Evolutionary conservation across 2,797 vertebrate genomes (phyloP), one percentile per base, ranked within the genome.

Genomic region (Eulemur mongoz): DNA sequence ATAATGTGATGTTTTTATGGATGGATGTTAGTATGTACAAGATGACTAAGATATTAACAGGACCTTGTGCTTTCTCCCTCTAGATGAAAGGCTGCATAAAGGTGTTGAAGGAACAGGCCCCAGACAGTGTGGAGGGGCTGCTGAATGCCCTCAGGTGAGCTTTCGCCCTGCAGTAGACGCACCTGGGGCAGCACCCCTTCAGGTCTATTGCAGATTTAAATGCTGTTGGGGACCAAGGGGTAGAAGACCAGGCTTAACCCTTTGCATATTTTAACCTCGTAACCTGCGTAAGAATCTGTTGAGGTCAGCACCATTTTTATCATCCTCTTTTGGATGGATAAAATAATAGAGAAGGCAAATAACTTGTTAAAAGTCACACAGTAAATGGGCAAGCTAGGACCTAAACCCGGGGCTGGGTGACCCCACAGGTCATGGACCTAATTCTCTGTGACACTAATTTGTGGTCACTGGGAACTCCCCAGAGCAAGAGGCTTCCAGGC

Each of bases 81-180:
- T 94, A 99, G 99, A 99, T 99, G 99, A 99, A 99, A 98, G 99
- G 99, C 89, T 99, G 99, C 98, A 99, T 99, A 98, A 99, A 99
- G 72, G 99, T 99, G 93, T 99, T 99, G 98, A 99, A 99, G 98
- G 99, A 99, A 50, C 99, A 99, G 97, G 99, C 99, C 40, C 99
- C 99, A 10, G 99, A 99, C 98, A 99, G 99, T 57, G 99, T 99
- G 93, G 99, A 99, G 98, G 99, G 99, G 80, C 99, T 99, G 97
- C 99, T 99, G 96, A 99, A 99, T 78, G 99, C 99, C 95, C 99
- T 99, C 98, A 99, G 99, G 99, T 99, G 99, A 95, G 99, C 76
- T 40, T 69, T n/a, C 2, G 3, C 63, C 57, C 45, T 0, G 4
- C 1, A 7, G 25, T 2, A 8, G 32, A 17, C 11, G 8, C 11